Evolutionary conservation across 2,113 vertebrate genomes (phyloP).

Genomic region (Corythaeola cristata): DNA sequence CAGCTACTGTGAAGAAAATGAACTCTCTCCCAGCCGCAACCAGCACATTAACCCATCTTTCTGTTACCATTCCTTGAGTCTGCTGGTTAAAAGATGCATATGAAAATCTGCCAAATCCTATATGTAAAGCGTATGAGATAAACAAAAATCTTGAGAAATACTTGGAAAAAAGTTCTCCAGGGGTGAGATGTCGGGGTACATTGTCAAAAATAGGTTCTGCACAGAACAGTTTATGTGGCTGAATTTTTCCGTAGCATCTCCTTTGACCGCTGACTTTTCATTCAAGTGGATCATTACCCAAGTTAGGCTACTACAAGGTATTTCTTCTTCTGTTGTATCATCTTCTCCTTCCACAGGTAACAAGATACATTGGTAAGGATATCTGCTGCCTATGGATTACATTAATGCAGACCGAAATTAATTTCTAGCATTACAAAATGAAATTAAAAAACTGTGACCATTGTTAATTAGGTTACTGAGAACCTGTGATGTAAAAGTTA

Average conservation of each 20-base stretch:
- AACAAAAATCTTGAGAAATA: neutral
- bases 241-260: neutral
- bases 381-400: slow-evolving; percentile 21
- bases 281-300: neutral
- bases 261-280: neutral
- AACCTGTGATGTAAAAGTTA: slow-evolving; percentile 8
- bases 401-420: neutral
- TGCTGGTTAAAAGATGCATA: neutral
- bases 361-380: neutral
- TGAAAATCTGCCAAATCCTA: neutral
- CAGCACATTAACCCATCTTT: neutral
- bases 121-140: neutral
- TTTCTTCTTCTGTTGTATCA: neutral
- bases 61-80: neutral
- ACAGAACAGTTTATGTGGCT: neutral
- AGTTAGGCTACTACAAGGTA: neutral
- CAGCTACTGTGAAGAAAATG: no score
- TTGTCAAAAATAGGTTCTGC: neutral
- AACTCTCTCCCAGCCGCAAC: no score
- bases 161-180: neutral
- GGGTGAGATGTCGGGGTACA: neutral
- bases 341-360: neutral
- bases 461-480: slow-evolving; percentile 41
- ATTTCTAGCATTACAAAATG: slow-evolving; percentile 32
- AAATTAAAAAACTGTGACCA: neutral